Evolutionary conservation across 2,797 vertebrate species (phyloP), one percentile per base, ranked within the genome.

Genomic region (Parambassis ranga): DNA sequence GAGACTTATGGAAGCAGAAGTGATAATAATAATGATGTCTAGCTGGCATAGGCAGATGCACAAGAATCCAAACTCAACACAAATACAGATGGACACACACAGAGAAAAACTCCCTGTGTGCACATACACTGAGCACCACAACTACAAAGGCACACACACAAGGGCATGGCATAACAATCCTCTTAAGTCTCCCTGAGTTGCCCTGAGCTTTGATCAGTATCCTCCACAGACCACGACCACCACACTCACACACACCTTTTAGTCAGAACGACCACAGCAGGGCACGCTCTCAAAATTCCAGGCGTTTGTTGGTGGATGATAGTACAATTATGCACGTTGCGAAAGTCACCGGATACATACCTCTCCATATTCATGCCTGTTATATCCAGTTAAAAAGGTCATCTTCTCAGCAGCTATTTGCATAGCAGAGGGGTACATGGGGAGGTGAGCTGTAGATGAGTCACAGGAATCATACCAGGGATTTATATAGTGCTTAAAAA

Each of bases 311-410:
- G 49, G 51, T 15, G 55, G 55, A 53, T 48, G 42, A 73, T 60
- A 27, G 44, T 31, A 63, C 46, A 67, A 74, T 75, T 75, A 79
- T 68, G 31, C 74, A 65, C 28, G 64, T 44, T 66, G 62, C 48
- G 65, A 58, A 83, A 75, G 68, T 78, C 75, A 73, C 44, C 44
- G 42, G 56, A 77, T 62, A 70, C 53, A 73, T 28, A 51, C 18
- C 82, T 84, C 88, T 88, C 46, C 79, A 83, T 84, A 83, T 83
- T 83, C 65, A 82, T 77, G 63, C 28, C 0, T 65, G 56, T 75
- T 84, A 72, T 71, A 72, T 78, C 49, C 52, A 61, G 63, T 76
- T 79, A 42, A 78, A 83, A 78, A 83, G 71, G 79, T 80, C 67
- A 77, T 63, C 51, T 67, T 37, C 58, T 65, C 48, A n/a, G 52